Evolutionary conservation across 2,888 invertebrate species (phyloP).

Genomic region (Bembecia ichneumoniformis): DNA sequence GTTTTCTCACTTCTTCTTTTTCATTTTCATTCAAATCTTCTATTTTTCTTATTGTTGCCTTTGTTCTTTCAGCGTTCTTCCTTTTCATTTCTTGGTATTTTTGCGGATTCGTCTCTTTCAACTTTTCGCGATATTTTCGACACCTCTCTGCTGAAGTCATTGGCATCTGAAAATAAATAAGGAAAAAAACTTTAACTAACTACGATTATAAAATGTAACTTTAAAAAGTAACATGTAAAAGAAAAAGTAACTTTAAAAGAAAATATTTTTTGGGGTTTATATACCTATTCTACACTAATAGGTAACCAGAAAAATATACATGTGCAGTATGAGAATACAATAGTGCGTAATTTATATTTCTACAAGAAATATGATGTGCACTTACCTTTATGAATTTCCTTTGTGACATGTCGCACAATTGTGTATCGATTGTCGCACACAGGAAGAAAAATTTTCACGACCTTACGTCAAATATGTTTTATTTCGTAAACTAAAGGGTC

Average conservation of each 20-base stretch:
- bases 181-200: neutral
- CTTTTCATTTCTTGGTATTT: conserved; percentile 2
- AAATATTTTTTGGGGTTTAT: neutral
- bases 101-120: neutral
- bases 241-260: neutral
- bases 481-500: no score
- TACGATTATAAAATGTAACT: neutral
- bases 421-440: no score
- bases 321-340: no score
- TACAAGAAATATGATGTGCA: no score
- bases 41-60: neutral
- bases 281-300: no score
- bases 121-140: conserved; percentile 1
- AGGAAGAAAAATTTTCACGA: neutral
- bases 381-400: conserved; percentile 3
- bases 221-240: neutral
- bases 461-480: neutral
- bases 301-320: no score
- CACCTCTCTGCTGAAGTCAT: conserved; percentile 1
- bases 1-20: conserved; percentile 1
- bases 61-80: conserved; percentile 1
- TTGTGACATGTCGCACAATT: conserved; percentile 5
- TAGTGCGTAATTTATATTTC: no score
- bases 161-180: conserved; percentile 4
- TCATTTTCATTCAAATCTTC: neutral